Percentiles rank a stretch among this genome's conserved stretches.
These are phyloP conservation scores for Eristalis arbustorum DNA, from an alignment of 2,888 invertebrate species.

Conservation along the genomic window DNA sequence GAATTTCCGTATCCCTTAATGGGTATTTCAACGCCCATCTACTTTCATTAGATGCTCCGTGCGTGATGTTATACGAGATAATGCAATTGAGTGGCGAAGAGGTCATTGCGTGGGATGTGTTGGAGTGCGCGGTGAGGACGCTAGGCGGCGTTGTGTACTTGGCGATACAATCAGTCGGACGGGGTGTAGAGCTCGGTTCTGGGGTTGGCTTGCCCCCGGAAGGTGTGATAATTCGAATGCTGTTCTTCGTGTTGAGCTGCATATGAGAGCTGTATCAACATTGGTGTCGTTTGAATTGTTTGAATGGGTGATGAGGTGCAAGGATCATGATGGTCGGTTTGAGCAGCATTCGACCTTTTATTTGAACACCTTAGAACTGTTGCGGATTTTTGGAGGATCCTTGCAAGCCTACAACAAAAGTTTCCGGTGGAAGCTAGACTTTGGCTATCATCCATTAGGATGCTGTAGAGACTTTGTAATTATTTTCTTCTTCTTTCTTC, in stretches of 20 bases:
- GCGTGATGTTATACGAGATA: conserved; percentile 41
- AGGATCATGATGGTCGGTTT: not conserved
- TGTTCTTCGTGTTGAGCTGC: not conserved
- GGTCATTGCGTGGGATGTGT: conserved; percentile 31
- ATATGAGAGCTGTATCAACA: not conserved
- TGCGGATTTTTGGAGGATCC: too few relatives aligned
- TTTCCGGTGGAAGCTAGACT: too few relatives aligned
- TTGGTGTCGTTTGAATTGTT: not conserved
- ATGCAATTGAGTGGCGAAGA: conserved; percentile 45
- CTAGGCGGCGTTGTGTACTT: not conserved
- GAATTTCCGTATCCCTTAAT: conserved; percentile 60
- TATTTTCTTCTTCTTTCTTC: too few relatives aligned
- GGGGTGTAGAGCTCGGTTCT: not conserved
- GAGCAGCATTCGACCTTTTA: not conserved
- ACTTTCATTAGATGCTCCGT: conserved; percentile 36
- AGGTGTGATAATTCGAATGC: not conserved
- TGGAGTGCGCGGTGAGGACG: not conserved
- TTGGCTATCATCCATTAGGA: too few relatives aligned
- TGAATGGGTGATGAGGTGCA: not conserved
- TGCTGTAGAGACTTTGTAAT: too few relatives aligned
- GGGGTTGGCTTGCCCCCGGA: not conserved
- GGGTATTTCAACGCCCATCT: conserved; percentile 50
- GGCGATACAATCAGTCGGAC: not conserved
- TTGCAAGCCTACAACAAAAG: too few relatives aligned
- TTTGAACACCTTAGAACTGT: too few relatives aligned